Base-by-base conservation (phyloP, 2,797 vertebrate species). In the Helostoma temminkii region DNA sequence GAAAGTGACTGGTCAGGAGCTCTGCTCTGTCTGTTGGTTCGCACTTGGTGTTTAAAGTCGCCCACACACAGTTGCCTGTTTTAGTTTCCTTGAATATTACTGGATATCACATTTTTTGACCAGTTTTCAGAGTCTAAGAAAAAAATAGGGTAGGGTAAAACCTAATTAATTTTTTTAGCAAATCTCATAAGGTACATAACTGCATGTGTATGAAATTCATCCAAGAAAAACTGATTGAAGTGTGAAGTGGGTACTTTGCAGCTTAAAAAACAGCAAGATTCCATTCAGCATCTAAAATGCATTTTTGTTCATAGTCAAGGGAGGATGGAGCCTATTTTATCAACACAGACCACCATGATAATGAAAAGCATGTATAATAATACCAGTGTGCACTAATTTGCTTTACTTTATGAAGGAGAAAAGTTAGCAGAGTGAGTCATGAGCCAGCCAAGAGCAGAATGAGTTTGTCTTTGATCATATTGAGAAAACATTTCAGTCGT, bases 401-500 rank as follows among this genome's bases (percentile, higher is more conserved):
- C 43, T 41, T 39, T 56, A 49, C 18, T 41, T 60, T 26, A 12
- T 45, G 11, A 82, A 73, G 49, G 46, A 67, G 43, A 57, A 74
- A 78, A 26, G 43, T 79, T 24, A 54, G 39, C 37, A 2, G 58
- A 67, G 45, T 82, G 82, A 88, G 70, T 85, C 86, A 82, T 43
- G 24, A 52, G 0, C 8, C 59, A 72, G 65, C 75, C 71, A 41
- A 56, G 66, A 86, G 79, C 83, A 78, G 72, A 76, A 19, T 64
- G 70, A 80, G 48, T 43, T 46, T 78, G 80, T 66, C 76, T 86
- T 86, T 88, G 77, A 88, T 85, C 82, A 55, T 49, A 43, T 2
- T 54, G 56, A 61, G 18, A 80, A 76, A 84, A 74, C 61, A 71
- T 63, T 74, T 61, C 48, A 48, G 66, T 69, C 66, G 32, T 69